Conservation (phyloP, 2,888 invertebrate species). For the Celastrina argiolus region DNA sequence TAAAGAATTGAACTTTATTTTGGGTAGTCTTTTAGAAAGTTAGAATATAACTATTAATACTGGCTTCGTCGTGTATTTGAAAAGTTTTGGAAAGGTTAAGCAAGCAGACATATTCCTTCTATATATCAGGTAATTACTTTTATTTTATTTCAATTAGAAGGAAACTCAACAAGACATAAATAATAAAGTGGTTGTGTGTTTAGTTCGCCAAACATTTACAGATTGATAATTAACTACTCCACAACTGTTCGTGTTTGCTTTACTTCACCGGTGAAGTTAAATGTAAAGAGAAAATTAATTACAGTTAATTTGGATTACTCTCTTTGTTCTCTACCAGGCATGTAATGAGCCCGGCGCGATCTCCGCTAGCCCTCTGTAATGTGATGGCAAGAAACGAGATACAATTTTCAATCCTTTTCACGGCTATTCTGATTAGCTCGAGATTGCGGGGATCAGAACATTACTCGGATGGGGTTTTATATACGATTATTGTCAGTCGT, state of each 20-base stretch:
- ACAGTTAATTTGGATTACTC: background rate
- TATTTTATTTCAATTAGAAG: background rate
- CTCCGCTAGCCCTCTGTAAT: background rate
- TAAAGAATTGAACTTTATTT: background rate
- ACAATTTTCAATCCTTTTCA: background rate
- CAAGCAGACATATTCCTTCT: background rate
- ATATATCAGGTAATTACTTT: background rate
- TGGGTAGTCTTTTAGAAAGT: too few species aligned
- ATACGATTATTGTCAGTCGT: background rate
- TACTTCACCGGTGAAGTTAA: background rate
- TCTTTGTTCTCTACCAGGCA: background rate
- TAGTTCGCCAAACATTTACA: constrained; percentile 2
- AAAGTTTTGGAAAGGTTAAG: background rate
- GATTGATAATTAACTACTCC: background rate
- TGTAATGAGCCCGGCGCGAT: background rate
- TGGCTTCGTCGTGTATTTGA: background rate
- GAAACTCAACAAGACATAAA: background rate
- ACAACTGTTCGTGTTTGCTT: background rate
- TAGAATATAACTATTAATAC: background rate
- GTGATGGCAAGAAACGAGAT: background rate
- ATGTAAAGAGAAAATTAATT: background rate
- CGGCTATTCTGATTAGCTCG: constrained; percentile 1
- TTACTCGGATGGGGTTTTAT: background rate
- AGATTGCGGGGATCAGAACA: constrained; percentile 1
- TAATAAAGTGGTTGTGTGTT: background rate